phyloP scores from a whole-genome alignment of 2,113 vertebrate species.

The Takifugu bimaculatus region DNA sequence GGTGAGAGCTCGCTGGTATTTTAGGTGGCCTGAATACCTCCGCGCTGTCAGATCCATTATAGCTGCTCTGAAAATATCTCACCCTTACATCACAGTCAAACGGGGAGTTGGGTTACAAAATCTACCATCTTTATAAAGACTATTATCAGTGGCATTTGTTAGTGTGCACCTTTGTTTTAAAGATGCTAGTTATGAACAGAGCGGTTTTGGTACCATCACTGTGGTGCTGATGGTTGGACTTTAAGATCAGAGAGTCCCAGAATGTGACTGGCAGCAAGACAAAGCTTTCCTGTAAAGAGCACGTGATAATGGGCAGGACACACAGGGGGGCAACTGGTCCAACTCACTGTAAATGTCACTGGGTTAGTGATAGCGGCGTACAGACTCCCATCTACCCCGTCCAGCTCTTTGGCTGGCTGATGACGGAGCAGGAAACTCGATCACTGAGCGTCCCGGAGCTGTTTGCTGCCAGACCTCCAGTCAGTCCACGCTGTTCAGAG shows the following conservation, averaged over 20 bases:
- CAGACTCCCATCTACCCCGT: slow-evolving; percentile 14
- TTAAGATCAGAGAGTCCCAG: background rate
- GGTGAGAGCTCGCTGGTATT: slow-evolving; percentile 55
- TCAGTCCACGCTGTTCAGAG: background rate
- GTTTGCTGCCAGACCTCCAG: slow-evolving; percentile 2
- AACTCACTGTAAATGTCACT: slow-evolving; percentile 54
- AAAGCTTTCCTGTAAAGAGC: slow-evolving; percentile 9
- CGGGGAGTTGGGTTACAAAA: slow-evolving; percentile 15
- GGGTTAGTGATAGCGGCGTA: slow-evolving; percentile 36
- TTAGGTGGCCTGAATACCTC: slow-evolving; percentile 46
- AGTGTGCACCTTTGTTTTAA: background rate
- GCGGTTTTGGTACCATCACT: too few species aligned
- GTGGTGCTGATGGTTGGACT: too few species aligned
- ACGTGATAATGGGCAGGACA: slow-evolving; percentile 15
- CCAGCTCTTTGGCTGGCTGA: slow-evolving; percentile 37
- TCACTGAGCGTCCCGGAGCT: slow-evolving; percentile 23
- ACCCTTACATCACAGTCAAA: slow-evolving; percentile 39
- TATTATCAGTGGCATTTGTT: background rate
- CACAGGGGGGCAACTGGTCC: slow-evolving; percentile 20
- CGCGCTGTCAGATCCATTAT: slow-evolving; percentile 49
- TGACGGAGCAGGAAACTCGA: slow-evolving; percentile 46
- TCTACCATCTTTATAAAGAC: background rate
- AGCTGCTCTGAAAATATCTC: slow-evolving; percentile 47
- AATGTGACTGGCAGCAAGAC: background rate
- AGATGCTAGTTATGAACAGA: background rate